Evolutionary conservation across 2,797 vertebrate species (phyloP).

Genomic region (Podarcis lilfordi): DNA sequence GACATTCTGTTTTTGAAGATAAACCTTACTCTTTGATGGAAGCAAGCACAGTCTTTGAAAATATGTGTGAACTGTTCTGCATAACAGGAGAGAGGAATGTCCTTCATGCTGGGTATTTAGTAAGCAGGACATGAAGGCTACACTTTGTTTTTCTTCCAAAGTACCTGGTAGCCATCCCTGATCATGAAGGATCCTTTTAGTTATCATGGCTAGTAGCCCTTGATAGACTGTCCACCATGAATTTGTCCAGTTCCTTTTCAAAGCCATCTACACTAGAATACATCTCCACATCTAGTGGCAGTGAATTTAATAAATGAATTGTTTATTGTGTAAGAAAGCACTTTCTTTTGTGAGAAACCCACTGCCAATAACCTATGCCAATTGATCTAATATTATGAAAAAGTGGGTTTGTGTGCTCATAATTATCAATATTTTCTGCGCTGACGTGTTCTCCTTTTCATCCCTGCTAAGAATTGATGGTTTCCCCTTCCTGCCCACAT

Average conservation of each 20-base stretch:
- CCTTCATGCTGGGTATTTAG: background rate
- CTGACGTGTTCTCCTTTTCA: background rate
- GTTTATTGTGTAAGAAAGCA: background rate
- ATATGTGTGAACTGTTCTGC: too few relatives aligned
- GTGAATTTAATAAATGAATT: background rate
- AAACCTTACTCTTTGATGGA: background rate
- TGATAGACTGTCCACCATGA: background rate
- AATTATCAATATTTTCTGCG: background rate
- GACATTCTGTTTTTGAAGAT: background rate
- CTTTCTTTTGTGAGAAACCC: background rate
- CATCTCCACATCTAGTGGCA: background rate
- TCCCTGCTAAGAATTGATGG: background rate
- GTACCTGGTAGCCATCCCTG: background rate
- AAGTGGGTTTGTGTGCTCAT: background rate
- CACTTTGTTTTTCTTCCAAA: background rate
- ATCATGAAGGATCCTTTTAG: background rate
- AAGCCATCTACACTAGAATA: too few relatives aligned
- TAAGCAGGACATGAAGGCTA: background rate
- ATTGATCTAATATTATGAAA: background rate
- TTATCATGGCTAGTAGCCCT: background rate
- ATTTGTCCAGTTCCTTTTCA: background rate
- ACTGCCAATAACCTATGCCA: background rate
- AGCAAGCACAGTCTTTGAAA: too few relatives aligned
- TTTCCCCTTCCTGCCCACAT: too few relatives aligned
- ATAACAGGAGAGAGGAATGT: too few relatives aligned